Conservation (phyloP, 2,113 vertebrate genomes). For the Pogona vitticeps region DNA sequence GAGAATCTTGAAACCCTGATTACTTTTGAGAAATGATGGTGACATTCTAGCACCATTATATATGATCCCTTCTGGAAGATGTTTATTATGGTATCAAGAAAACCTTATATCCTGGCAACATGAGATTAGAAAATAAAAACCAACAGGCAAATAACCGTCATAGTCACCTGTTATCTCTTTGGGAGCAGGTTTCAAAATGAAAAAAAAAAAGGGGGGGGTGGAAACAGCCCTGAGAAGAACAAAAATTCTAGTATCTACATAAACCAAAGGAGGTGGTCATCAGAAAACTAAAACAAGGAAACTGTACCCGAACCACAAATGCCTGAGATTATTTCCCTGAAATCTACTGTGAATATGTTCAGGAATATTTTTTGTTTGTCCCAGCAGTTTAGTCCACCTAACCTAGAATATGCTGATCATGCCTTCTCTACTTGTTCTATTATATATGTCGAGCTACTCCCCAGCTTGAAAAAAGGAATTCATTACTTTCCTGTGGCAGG, state of each 20-base stretch:
- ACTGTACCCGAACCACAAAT: neutral
- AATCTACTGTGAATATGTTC: neutral
- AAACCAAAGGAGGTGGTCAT: neutral
- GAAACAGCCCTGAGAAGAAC: neutral
- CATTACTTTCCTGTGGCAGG: neutral
- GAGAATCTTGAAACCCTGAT: neutral
- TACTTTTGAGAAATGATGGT: neutral
- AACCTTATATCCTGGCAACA: neutral
- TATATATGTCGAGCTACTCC: neutral
- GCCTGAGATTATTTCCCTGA: neutral
- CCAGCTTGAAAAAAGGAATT: neutral
- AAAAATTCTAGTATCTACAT: neutral
- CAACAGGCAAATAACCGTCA: neutral
- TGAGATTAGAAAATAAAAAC: neutral
- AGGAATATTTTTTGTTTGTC: neutral
- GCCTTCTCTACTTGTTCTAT: neutral
- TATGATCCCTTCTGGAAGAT: neutral
- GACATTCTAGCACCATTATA: neutral
- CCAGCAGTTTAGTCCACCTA: neutral
- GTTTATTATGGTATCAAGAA: slow-evolving; percentile 1
- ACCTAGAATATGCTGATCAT: neutral
- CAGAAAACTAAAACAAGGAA: neutral
- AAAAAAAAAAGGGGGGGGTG: neutral
- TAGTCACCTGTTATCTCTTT: neutral
- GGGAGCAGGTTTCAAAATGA: neutral